Evolutionary conservation across 2,113 vertebrate species (phyloP), one percentile per base, ranked within the genome.

Genomic region (Sapayoa aenigma): DNA sequence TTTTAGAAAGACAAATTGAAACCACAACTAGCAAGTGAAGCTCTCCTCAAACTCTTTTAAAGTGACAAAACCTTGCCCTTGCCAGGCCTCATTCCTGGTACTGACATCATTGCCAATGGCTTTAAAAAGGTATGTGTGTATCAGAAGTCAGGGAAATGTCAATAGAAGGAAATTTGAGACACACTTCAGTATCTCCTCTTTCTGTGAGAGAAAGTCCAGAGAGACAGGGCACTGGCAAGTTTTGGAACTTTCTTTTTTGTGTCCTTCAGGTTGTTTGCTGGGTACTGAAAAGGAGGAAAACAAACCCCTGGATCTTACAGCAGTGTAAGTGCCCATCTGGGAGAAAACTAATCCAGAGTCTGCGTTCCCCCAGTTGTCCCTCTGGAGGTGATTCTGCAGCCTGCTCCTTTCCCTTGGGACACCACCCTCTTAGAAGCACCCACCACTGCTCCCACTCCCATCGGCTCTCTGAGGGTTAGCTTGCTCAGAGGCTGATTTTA

Each of bases 1-100:
- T 92, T 96, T 93, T 90, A 95, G 76, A 77, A 94, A 86, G 87
- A 95, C 59, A 95, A 88, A 97, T 91, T 88, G 79, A 94, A 95
- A 94, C 65, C 63, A 77, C 86, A 95, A 88, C 72, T 55, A 77
- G 63, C 78, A 80, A 88, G 68, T 75, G 90, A 94, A 63, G 72
- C 72, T 89, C 30, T 90, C 24, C 15, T 84, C 35, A 74, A 85
- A 81, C 50, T 24, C 31, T 80, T 85, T 66, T 49, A 85, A 44
- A 91, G 55, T 17, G 55, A 95, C 39, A 93, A 89, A 95, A 77
- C 6, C 50, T 30, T 85, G 39, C 17, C 44, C 25, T 83, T 77
- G 75, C 58, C 67, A 95, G 69, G 23, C 46, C 20, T 84, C 79
- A 60, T 18, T n/a, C 56, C 53, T 75, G 25, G 27, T 67, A 67